Base-by-base conservation (phyloP, 2,888 invertebrate genomes). In the Neuroscelio doddi region DNA sequence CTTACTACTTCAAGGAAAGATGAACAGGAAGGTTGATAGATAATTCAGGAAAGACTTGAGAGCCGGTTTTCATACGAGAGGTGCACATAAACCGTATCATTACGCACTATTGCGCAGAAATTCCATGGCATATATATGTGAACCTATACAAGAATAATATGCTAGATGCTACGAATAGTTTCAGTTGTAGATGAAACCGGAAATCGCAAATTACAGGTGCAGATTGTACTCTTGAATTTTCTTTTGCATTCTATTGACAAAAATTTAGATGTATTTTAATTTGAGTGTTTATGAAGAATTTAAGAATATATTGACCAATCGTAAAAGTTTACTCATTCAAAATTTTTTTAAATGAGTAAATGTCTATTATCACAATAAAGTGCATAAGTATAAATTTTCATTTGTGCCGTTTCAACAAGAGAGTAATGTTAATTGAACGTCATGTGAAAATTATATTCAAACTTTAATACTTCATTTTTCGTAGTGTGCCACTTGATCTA, bases 31-130 rank as follows among this genome's bases (percentile, higher is more conserved):
- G 30, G 30, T 30, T 17, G 7, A 21, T 8, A 36, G 36, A 5
- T 3, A 36, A 14, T 32, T 42, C 24, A 52, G 39, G 42, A 7
- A 24, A 42, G 46, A 53, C 30, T 27, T 42, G 38, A 39, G 29
- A 36, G 36, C 51, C 36, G 45, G 51, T 50, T 57, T 46, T 44
- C 26, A 39, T 21, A n/a, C n/a, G n/a, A n/a, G n/a, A n/a, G 29
- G 29, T 24, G 29, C 36, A 34, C 46, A 64, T 62, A 50, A 69
- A 71, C 64, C 70, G 63, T 74, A 73, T 78, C 69, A 72, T 76
- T 74, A 75, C 52, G 63, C 64, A 64, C 67, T 73, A 72, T 74
- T 67, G 64, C 62, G 45, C 36, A 59, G 45, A 65, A 63, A 69
- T 70, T 72, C 62, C 57, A 36, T 46, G 39, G 62, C 46, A 58